Evolutionary conservation across 2,888 invertebrate genomes (phyloP), one percentile per base, ranked within the genome.

Genomic region (Monoplex corrugatus): DNA sequence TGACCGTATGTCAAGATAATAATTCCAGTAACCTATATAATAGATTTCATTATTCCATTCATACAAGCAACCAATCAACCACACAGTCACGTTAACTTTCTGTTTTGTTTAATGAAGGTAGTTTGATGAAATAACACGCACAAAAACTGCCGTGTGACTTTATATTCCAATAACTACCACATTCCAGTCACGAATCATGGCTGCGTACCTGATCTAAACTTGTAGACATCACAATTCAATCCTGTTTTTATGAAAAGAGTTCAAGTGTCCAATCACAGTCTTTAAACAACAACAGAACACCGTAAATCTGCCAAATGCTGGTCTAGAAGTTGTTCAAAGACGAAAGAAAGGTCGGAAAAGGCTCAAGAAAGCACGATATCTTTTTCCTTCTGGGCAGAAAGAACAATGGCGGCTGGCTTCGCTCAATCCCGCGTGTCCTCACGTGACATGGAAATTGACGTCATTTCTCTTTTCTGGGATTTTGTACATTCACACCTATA

Each of bases 151-250:
- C 45, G 32, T 35, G 40, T 23, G 72, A 80, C 40, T 43, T 23
- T 43, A 43, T 43, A 80, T 23, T 57, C 57, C 43, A 87, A 84
- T 84, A 72, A 43, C 45, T 38, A 10, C 83, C 72, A 84, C 83
- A 84, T 78, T 45, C 75, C 85, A 45, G 72, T 23, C 43, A 63
- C 32, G 78, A 40, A 43, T 45, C 88, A 80, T 78, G 86, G 90
- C 90, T 91, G 87, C 91, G 90, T 94, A 95, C 95, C 95, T 95
- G 95, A 93, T 95, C 95, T 90, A 95, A 94, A 94, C 94, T 95
- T 92, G 95, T 94, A 93, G 95, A 95, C 95, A 95, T 95, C 93
- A 94, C 95, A 95, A 93, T 92, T 89, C 89, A 90, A 92, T 89
- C 87, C 91, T 89, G 89, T 91, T 92, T 90, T 91, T 90, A 91